Conservation (phyloP, 1,140 invertebrate genomes). For the Lasioglossum baleicum region DNA sequence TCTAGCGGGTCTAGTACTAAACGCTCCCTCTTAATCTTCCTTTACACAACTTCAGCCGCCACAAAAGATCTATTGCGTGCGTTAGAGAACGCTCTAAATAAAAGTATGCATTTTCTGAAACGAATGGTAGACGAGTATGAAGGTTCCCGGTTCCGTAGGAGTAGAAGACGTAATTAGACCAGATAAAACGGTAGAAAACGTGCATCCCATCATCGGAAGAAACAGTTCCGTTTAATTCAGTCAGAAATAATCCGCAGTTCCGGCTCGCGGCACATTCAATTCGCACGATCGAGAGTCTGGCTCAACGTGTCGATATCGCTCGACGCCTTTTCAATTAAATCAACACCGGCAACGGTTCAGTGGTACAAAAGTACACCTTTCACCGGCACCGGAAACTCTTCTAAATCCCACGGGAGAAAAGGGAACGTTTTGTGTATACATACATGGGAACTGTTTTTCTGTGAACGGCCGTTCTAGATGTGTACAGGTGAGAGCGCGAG, state of each 20-base stretch:
- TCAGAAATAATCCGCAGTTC: not conserved
- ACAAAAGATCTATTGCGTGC: no score
- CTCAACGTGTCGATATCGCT: slow-evolving; percentile 42
- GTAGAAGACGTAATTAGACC: no score
- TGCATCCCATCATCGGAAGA: not conserved
- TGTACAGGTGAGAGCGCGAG: no score
- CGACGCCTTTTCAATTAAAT: slow-evolving; percentile 45
- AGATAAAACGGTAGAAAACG: not conserved
- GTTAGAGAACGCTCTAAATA: no score
- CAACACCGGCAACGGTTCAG: slow-evolving; percentile 5
- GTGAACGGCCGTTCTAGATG: not conserved
- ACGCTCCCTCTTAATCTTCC: no score
- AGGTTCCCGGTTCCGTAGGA: no score
- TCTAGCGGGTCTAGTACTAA: no score
- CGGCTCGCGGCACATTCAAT: not conserved
- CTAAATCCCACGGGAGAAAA: slow-evolving; percentile 27
- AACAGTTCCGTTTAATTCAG: not conserved
- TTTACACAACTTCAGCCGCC: no score
- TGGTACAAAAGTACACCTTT: slow-evolving; percentile 36
- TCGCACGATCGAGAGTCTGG: not conserved
- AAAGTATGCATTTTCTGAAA: no score
- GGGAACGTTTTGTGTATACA: not conserved
- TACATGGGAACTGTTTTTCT: not conserved
- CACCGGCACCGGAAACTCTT: slow-evolving; percentile 12
- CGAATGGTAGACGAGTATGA: no score